Evolutionary conservation across 2,888 invertebrate genomes (phyloP).

Genomic region (Syrista parreyssii): DNA sequence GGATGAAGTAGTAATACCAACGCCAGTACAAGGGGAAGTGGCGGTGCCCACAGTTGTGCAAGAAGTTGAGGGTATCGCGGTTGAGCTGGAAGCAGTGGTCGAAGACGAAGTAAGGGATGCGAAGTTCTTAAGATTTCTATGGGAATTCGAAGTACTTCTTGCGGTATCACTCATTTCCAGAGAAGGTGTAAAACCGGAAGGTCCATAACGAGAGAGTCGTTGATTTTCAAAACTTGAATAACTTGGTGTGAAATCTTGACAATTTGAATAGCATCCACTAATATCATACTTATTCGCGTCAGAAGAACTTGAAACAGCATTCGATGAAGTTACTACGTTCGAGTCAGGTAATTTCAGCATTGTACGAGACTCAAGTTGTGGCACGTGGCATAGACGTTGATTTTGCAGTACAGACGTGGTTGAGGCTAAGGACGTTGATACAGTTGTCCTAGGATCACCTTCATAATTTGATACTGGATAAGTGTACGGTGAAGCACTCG

Average conservation of each 20-base stretch:
- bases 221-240: constrained; percentile 38
- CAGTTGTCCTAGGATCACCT: neutral
- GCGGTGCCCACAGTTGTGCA: neutral
- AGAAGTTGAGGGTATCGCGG: neutral
- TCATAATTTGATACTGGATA: constrained; percentile 3
- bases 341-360: neutral
- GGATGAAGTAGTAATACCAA: neutral
- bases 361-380: neutral
- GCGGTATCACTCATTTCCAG: neutral
- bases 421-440: neutral
- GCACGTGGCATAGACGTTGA: neutral
- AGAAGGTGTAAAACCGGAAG: neutral
- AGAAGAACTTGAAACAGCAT: neutral
- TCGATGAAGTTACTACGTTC: neutral
- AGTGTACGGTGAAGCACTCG: constrained; percentile 10
- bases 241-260: constrained; percentile 47
- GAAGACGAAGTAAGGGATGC: neutral
- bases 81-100: neutral
- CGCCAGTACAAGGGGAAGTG: neutral
- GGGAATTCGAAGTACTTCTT: constrained; percentile 11
- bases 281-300: constrained; percentile 32
- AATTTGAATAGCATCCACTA: constrained; percentile 36
- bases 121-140: constrained; percentile 12
- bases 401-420: neutral
- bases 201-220: neutral